Evolutionary conservation across 2,888 invertebrate genomes (phyloP).

Genomic region (Apotomis betuletana): DNA sequence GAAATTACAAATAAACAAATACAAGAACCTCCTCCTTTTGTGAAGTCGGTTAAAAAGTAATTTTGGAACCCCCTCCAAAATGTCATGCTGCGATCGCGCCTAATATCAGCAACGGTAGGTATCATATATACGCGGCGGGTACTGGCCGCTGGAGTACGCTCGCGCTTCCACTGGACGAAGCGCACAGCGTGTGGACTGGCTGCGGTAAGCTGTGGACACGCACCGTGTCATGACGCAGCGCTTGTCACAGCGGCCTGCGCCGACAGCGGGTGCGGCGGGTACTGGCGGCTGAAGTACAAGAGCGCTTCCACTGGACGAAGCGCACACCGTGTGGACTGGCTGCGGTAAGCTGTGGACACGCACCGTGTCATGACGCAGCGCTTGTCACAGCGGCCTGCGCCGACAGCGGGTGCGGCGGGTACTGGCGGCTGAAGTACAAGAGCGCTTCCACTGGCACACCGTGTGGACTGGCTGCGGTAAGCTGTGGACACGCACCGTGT

Average conservation of each 20-base stretch:
- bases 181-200: no score
- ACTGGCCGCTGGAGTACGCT: conserved; percentile 92
- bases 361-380: conserved; percentile 58
- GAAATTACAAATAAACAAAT: no score
- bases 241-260: conserved; percentile 82
- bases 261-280: conserved; percentile 92
- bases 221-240: conserved; percentile 58
- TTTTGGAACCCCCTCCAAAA: no score
- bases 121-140: conserved; percentile 49
- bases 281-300: conserved; percentile 92
- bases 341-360: conserved; percentile 44
- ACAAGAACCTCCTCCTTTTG: no score
- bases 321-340: no score
- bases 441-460: no score
- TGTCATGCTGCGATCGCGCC: no score
- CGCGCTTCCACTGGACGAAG: no score
- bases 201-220: conserved; percentile 44
- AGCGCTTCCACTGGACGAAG: no score
- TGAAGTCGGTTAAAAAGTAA: no score
- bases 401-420: conserved; percentile 92
- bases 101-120: no score
- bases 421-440: conserved; percentile 92
- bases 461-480: neutral
- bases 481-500: conserved; percentile 59
- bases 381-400: conserved; percentile 82